Base-by-base conservation (phyloP, 1,140 invertebrate genomes). In the Aradophagus sp. region DNA sequence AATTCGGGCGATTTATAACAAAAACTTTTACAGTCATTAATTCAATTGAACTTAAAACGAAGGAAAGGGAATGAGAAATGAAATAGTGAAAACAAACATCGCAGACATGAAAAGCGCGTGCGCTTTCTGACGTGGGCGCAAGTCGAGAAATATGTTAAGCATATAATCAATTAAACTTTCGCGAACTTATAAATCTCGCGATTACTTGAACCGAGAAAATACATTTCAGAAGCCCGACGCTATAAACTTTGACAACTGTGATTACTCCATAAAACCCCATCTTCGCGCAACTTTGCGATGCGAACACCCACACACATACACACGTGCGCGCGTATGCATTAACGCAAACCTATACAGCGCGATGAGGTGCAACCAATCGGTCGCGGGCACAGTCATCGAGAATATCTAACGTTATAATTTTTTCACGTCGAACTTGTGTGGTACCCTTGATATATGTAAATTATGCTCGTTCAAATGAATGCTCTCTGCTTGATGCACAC, bases 121-220 rank as follows among this genome's bases (percentile, higher is more conserved):
- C 39, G 38, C 15, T 7, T 5, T 11, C 19, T 10, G 2, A 29
- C 19, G 53, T 27, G 23, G 20, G 16, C 32, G n/a, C 23, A 10
- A 38, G 19, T 41, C 16, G 50, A 66, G 42, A 27, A 66, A 48
- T 56, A 44, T 34, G 61, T 56, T 66, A 56, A 66, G 48, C 29
- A 35, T 48, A 58, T 56, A 66, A 66, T 66, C 62, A 67, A 53
- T 59, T 67, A 67, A 67, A 67, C 29, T 67, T 58, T 50, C 29
- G 32, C 55, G 20, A 67, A 59, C 53, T 67, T 58, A 67, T 67
- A 41, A 67, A 59, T 58, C 63, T 59, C 38, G 27, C 36, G 50
- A 66, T 56, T 56, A 50, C 50, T 39, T 38, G 35, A 53, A 52
- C 62, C 42, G 39, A 56, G 62, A 50, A 55, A 48, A 50, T 47